Evolutionary conservation across 2,113 vertebrate genomes (phyloP), one percentile per base, ranked within the genome.

Genomic region (Ailurus styani): DNA sequence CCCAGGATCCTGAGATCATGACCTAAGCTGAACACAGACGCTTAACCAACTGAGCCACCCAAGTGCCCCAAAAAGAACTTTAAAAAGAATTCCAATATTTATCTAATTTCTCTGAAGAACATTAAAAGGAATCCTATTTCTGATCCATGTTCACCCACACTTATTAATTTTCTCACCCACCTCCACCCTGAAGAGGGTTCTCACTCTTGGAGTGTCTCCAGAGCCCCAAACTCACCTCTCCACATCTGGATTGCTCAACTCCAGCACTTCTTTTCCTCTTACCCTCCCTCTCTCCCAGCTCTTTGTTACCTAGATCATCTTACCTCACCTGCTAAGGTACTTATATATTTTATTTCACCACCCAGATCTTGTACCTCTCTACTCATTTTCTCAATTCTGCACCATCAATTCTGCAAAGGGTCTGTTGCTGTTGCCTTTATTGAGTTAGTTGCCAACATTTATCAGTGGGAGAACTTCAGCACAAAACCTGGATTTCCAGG

Each of bases 401-500:
- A 17, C 66, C 55, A 50, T 84, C 93, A 82, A 11, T 86, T 95
- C 86, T 85, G 34, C 82, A 90, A 77, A 70, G 50, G 7, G n/a
- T 50, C 7, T 14, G 50, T 42, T 73, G 25, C 23, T 34, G 7
- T 52, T 84, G n/a, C 47, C 64, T 64, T 95, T 57, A 29, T 34
- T n/a, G 4, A 87, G 34, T 62, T 84, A 29, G 23, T 45, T 81
- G 34, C 75, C 27, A 84, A 54, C 40, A 50, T 27, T n/a, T 54
- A n/a, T 50, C 18, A 18, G 15, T 93, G 42, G 37, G 6, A 68
- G 27, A 72, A 92, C 66, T 95, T n/a, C 47, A 54, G 37, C 72
- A 81, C n/a, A 90, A 94, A 68, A 37, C 73, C 10, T 88, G 31
- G 11, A 77, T 91, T 91, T 96, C 50, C 37, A 72, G 68, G 42